Evolutionary conservation across 2,888 invertebrate species (phyloP), one percentile per base, ranked within the genome.

Genomic region (Ectemnius lituratus): DNA sequence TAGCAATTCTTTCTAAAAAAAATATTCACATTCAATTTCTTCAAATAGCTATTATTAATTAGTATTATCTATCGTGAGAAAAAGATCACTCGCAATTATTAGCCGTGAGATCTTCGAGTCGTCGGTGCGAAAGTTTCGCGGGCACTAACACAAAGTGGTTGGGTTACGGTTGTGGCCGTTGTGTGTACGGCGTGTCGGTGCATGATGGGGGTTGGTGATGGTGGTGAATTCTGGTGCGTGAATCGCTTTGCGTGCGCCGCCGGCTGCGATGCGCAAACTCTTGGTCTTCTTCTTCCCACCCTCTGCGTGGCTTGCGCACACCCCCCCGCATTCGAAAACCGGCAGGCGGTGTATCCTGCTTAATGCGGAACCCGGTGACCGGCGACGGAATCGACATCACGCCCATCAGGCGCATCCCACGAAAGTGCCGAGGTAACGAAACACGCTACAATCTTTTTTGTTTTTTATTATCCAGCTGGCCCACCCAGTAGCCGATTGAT

Each of bases 321-420:
- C 71, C 78, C 68, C 75, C 37, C 37, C 37, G 37, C 37, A 37
- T 37, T 37, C 52, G 52, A 52, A 59, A 69, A 84, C 82, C 83
- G 85, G 87, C 88, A 90, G 90, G 90, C 87, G 88, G 89, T 86
- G 83, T 84, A 76, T 88, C 90, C 83, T 88, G 89, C 85, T 86
- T 93, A 92, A 92, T 92, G 91, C 93, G 93, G 92, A 93, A 93
- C 88, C 93, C 93, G 85, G 93, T 94, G 91, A 94, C 94, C 86
- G 94, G 94, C 88, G 93, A 93, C 88, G 94, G 93, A 87, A 92
- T 93, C 89, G 88, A 89, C 87, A 88, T 93, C 91, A 92, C 92
- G 90, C 92, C 92, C 87, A 91, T 86, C 89, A 90, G 89, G 87
- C 90, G 90, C 87, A 88, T 84, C 88, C 85, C 87, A 87, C 87